phyloP scores from a whole-genome alignment of 2,888 invertebrate species.

The Chaetogeoica ovagalla region DNA sequence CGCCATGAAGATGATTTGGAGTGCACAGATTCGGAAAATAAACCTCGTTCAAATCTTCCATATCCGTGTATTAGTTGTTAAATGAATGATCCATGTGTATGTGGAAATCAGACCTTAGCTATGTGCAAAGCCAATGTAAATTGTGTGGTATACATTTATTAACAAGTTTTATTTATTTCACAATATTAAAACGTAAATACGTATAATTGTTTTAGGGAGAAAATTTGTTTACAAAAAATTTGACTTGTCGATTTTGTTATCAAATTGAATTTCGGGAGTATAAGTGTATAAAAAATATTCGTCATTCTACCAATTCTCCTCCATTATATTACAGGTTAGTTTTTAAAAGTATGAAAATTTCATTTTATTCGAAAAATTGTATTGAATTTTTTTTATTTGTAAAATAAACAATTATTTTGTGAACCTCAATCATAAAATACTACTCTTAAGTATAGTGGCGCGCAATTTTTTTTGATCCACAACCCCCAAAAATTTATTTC shows the following conservation, averaged over 20 bases:
- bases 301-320: constrained; percentile 78
- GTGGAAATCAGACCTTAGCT: constrained; percentile 73
- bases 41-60: constrained; percentile 69
- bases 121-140: constrained; percentile 71
- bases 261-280: constrained; percentile 90
- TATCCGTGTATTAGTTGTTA: constrained; percentile 79
- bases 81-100: constrained; percentile 73
- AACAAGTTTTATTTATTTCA: too few species aligned
- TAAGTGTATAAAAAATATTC: constrained; percentile 76
- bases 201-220: constrained; percentile 62
- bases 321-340: constrained; percentile 69
- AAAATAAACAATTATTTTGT: too few species aligned
- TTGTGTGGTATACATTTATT: constrained; percentile 68
- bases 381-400: too few species aligned
- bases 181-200: not conserved
- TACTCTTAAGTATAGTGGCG: too few species aligned
- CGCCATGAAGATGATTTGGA: constrained; percentile 30
- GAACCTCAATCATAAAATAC: too few species aligned
- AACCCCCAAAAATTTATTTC: too few species aligned
- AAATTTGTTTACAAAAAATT: constrained; percentile 66
- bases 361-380: too few species aligned
- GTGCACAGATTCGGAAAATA: constrained; percentile 57
- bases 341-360: too few species aligned
- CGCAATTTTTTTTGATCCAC: too few species aligned
- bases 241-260: constrained; percentile 91